Evolutionary conservation across 2,113 vertebrate species (phyloP), one percentile per base, ranked within the genome.

Genomic region (Scalopus aquaticus): DNA sequence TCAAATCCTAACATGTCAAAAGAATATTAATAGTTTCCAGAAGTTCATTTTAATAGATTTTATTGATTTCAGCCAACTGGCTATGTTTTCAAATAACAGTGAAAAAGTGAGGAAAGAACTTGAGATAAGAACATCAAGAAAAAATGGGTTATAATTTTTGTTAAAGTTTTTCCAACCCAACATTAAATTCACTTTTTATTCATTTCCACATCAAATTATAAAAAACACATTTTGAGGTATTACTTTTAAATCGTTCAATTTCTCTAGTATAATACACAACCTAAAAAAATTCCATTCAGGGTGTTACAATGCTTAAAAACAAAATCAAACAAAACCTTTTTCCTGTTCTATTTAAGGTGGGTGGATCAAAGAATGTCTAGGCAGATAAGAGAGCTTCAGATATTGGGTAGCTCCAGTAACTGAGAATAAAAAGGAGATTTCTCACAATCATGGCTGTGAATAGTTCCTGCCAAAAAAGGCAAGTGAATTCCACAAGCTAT

Each of bases 171-270:
- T 64, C 70, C 32, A 88, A 73, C n/a, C 28, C 62, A 70, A 73
- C 26, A 76, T 26, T 70, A 42, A 91, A 79, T 84, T 74, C 6
- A 30, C 28, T 88, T 92, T 92, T 82, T 46, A 69, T 88, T 95
- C n/a, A 69, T 89, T 84, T 83, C 39, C 76, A 86, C 77, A 32
- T 28, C 76, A 70, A 76, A 83, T 88, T 64, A 65, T 65, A 92
- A 95, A 73, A 69, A 92, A 67, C 74, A 86, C 3, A 2, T 87
- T 96, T 60, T 86, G 28, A 90, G 79, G 72, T 96, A 22, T 83
- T 95, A 79, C 96, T 91, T 94, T 96, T 96, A 91, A 82, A 85
- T 93, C 78, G 88, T 95, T 95, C 90, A 85, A 86, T 91, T 86
- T 96, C 69, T 78, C 74, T 32, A 64, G 69, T 65, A 78, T 91